Base-by-base conservation (phyloP, 2,113 vertebrate species). In the Nycticebus coucang region DNA sequence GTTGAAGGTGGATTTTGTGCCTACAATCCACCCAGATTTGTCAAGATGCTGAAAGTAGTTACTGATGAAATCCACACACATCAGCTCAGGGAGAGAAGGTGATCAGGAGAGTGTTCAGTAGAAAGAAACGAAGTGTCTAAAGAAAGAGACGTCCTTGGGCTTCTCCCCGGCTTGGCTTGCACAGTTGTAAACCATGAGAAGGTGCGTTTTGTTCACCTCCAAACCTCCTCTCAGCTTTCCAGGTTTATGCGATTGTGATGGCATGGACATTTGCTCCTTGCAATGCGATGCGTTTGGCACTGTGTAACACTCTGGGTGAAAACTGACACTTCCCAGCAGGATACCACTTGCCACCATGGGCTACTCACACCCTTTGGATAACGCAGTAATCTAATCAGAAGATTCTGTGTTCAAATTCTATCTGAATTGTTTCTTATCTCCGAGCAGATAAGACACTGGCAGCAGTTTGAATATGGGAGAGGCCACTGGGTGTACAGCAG, bases 401-500 rank as follows among this genome's bases (percentile, higher is more conserved):
- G 60, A 17, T 94, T 97, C 85, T 62, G 93, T 26, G 1, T 86
- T 97, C 69, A 92, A 4, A 81, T 95, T 90, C 91, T 75, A 93
- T 85, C 72, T 72, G 35, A 90, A 94, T 53, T 84, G 75, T 66
- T 92, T 91, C 45, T 97, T 92, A 6, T 97, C 96, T 96, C 72
- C 53, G 41, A 64, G 18, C 28, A 91, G 97, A 88, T 93, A 95
- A 97, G 33, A 92, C 17, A 19, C 69, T 55, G 97, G 64, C 77
- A 87, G 64, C 86, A 96, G 79, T 72, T 69, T 66, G 85, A 87
- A 55, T 62, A 41, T 55, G 75, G 95, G 75, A 82, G 88, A 95
- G 66, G 84, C 94, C 97, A 96, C 78, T 77, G 87, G 75, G 33
- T 0, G 0, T 33, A 74, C 33, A 75, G 85, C 37, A 97, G 96